These are phyloP conservation scores for Cheilosia vulpina DNA, from an alignment of 2,888 invertebrate genomes.

Conservation along the genomic window DNA sequence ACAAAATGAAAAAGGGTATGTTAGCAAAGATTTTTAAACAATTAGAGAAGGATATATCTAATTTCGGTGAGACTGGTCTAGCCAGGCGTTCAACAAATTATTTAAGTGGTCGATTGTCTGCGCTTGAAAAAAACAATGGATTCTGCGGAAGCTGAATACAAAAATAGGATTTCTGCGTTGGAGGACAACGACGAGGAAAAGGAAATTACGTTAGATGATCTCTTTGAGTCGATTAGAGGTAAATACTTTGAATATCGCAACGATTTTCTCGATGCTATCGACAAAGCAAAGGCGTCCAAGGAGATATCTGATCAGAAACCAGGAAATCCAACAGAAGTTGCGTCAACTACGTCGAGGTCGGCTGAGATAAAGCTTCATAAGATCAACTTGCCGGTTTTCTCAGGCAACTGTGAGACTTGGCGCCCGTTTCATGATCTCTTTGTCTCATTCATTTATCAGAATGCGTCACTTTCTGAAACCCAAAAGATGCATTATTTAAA, in stretches of 20 bases:
- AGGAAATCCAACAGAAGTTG: neutral
- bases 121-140: conserved; percentile 7
- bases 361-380: conserved; percentile 11
- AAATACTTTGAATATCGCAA: conserved; percentile 2
- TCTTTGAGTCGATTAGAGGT: neutral
- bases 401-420: conserved; percentile 10
- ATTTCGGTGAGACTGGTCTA: neutral
- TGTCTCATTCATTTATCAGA: conserved; percentile 3
- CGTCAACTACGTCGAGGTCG: neutral
- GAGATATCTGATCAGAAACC: conserved; percentile 1
- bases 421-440: conserved; percentile 6
- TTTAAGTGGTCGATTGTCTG: neutral
- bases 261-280: conserved; percentile 5
- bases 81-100: neutral
- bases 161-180: neutral
- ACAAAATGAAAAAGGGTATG: neutral
- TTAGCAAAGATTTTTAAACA: neutral
- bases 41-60: neutral
- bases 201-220: neutral
- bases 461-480: neutral
- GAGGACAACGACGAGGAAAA: neutral
- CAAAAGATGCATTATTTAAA: conserved; percentile 10
- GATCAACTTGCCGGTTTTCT: conserved; percentile 17
- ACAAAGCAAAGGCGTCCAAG: conserved; percentile 6
- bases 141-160: neutral